phyloP scores from a whole-genome alignment of 2,888 invertebrate genomes.

The Hofmannophila pseudospretella region DNA sequence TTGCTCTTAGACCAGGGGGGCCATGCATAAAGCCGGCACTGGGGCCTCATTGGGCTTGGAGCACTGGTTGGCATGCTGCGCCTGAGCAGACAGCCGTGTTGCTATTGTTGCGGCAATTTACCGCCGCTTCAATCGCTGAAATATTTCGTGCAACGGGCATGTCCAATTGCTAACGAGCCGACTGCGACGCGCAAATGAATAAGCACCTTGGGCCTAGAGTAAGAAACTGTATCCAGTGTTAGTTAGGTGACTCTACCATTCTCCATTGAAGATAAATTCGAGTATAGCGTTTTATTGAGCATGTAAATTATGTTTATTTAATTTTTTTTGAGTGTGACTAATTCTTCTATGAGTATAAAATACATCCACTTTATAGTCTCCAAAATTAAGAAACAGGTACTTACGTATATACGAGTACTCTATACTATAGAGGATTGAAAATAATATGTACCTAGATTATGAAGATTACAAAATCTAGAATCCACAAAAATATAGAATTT shows the following conservation, averaged over 20 bases:
- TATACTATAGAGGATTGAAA: too few relatives aligned
- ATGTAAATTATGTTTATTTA: too few relatives aligned
- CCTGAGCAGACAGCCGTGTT: slow-evolving; percentile 29
- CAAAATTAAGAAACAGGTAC: too few relatives aligned
- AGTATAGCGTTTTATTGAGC: too few relatives aligned
- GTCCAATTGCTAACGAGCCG: slow-evolving; percentile 77
- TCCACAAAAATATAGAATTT: too few relatives aligned
- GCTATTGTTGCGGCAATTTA: slow-evolving; percentile 75
- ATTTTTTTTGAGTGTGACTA: neutral
- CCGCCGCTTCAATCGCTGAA: slow-evolving; percentile 76
- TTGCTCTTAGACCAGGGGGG: too few relatives aligned
- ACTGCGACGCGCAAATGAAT: slow-evolving; percentile 75
- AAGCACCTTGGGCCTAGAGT: slow-evolving; percentile 64
- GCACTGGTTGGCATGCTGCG: slow-evolving; percentile 21
- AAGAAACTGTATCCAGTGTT: slow-evolving; percentile 16
- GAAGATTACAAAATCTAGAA: too few relatives aligned
- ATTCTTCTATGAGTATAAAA: neutral
- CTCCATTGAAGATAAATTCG: neutral
- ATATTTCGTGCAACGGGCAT: slow-evolving; percentile 76
- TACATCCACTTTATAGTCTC: too few relatives aligned
- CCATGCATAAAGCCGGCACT: too few relatives aligned
- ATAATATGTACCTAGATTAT: too few relatives aligned
- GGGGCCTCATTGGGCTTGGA: too few relatives aligned
- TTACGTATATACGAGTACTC: too few relatives aligned
- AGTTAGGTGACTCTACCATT: neutral